Base-by-base conservation (phyloP, 2,888 invertebrate genomes). In the Ochropleura plecta region DNA sequence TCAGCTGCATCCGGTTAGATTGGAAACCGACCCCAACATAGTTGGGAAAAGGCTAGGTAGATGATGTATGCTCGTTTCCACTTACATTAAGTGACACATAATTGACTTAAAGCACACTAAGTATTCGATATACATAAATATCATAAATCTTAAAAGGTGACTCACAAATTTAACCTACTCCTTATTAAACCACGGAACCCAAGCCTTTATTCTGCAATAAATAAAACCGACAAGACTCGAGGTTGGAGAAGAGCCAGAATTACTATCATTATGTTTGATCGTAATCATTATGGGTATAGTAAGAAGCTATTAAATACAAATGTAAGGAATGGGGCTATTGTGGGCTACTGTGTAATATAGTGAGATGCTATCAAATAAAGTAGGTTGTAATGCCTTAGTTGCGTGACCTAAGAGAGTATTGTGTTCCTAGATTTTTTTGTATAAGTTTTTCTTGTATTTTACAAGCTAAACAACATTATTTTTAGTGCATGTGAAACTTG, bases 211-310 rank as follows among this genome's bases (percentile, higher is more conserved):
- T 59, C 16, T 49, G 7, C 20, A 12, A 49, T 53, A 63, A 63
- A 70, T 49, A 59, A n/a, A 60, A 46, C 20, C 65, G 7, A 20
- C 30, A 18, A 66, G 16, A 53, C 18, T 30, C 14, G 57, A 42
- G 62, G 59, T 70, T 83, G 73, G 73, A 57, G 18, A 20, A 46
- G 30, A 55, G 68, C 66, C 80, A 79, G 59, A 59, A 73, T 67
- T 60, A 70, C 66, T 70, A 69, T 73, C 69, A 30, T 83, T 73
- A 73, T 20, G 12, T 69, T 62, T 66, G 60, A 59, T 73, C 55
- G 49, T 69, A 66, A 79, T 62, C 69, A 62, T 69, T 69, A 65
- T 6, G 40, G 51, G 30, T 49, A 9, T 49, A 49, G 46, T 30
- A 30, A 14, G 16, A 10, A 18, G 46, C 9, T 48, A 53, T 60